These are phyloP conservation scores for Cydia splendana DNA, from an alignment of 1,140 invertebrate species.

Conservation along the genomic window DNA sequence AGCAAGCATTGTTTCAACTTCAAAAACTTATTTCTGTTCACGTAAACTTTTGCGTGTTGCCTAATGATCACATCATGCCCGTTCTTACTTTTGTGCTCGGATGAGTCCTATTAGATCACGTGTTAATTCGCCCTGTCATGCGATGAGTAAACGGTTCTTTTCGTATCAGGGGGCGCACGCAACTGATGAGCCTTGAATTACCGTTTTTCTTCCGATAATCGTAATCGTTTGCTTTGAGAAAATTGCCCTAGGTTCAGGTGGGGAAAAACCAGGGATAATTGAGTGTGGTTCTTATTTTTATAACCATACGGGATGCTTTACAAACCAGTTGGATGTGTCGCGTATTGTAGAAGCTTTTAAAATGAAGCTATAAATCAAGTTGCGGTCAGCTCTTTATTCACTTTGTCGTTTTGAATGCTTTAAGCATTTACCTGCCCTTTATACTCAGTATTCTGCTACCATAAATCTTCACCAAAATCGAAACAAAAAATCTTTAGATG, in stretches of 20 bases:
- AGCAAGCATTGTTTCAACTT: too few species aligned
- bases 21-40: background rate
- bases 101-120: conserved; percentile 50
- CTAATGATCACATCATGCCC: conserved; percentile 8
- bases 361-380: conserved; percentile 20
- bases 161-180: conserved; percentile 44
- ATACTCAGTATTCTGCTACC: background rate
- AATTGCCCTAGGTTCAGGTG: conserved; percentile 22
- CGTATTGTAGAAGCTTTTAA: conserved; percentile 28
- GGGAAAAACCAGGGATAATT: background rate
- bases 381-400: conserved; percentile 16
- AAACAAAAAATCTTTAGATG: conserved; percentile 25
- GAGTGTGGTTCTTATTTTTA: background rate
- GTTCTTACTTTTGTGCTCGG: conserved; percentile 14
- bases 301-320: background rate
- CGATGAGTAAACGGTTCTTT: conserved; percentile 58
- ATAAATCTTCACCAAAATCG: conserved; percentile 9
- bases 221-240: conserved; percentile 28
- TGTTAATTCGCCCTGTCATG: conserved; percentile 76
- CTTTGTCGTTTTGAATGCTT: background rate
- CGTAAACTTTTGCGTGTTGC: conserved; percentile 8
- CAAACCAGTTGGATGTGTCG: background rate
- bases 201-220: conserved; percentile 12
- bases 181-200: conserved; percentile 22
- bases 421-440: conserved; percentile 4